These are phyloP conservation scores for Drosophila niveifrons DNA, from an alignment of 2,888 invertebrate genomes.

Conservation along the genomic window DNA sequence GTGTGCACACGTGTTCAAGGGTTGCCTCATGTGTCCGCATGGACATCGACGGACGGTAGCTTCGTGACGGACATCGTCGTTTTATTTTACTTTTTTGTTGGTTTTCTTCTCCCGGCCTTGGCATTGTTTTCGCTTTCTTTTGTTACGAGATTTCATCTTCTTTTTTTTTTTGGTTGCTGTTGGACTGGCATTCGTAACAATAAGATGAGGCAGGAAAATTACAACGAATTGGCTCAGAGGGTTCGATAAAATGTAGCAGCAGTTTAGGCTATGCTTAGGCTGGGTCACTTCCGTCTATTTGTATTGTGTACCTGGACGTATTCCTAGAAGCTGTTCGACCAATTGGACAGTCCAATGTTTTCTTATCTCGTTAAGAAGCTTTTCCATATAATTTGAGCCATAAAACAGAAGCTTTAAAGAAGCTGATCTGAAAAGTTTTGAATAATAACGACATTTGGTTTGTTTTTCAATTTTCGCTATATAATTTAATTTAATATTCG, in stretches of 20 bases:
- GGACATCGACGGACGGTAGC: slow-evolving; percentile 42
- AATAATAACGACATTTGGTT: slow-evolving; percentile 25
- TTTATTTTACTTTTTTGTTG: slow-evolving; percentile 24
- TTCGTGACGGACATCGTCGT: slow-evolving; percentile 43
- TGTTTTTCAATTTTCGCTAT: slow-evolving; percentile 50
- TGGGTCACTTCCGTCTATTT: slow-evolving; percentile 37
- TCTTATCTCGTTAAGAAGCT: slow-evolving; percentile 10
- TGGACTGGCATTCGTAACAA: slow-evolving; percentile 37
- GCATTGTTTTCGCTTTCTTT: slow-evolving; percentile 79
- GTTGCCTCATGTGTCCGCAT: slow-evolving; percentile 31
- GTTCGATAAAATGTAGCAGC: slow-evolving; percentile 34
- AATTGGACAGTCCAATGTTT: slow-evolving; percentile 36
- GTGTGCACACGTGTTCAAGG: slow-evolving; percentile 83
- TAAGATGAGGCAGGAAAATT: slow-evolving; percentile 47
- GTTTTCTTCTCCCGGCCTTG: slow-evolving; percentile 60
- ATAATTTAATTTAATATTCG: slow-evolving; percentile 66
- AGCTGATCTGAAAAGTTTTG: neutral
- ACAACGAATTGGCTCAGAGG: slow-evolving; percentile 40
- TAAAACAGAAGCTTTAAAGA: neutral
- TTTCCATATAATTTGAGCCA: slow-evolving; percentile 14
- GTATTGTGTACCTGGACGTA: neutral
- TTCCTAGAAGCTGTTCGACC: slow-evolving; percentile 33
- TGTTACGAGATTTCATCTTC: slow-evolving; percentile 52
- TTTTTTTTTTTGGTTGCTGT: neutral
- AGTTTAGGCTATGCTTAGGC: slow-evolving; percentile 18